Base-by-base conservation (phyloP, 2,888 invertebrate genomes). In the Diaphora mendica region DNA sequence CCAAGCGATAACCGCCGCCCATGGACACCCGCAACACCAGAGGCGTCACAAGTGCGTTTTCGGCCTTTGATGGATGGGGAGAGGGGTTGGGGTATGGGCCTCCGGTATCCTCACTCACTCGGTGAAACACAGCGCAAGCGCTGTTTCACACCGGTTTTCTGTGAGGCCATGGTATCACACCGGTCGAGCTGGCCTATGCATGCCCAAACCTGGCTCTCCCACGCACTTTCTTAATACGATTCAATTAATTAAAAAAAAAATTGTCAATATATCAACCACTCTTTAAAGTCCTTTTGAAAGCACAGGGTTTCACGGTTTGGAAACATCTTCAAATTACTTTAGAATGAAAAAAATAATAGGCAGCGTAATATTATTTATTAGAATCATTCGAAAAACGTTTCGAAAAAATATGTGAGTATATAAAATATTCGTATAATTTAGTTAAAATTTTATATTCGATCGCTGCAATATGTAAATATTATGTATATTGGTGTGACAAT, bases 321-420 rank as follows among this genome's bases (percentile, higher is more conserved):
- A 7, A 65, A 65, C 11, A 8, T 9, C 8, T 39, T n/a, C 15
- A 23, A 59, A 70, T 62, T 23, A 1, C 39, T 42, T 51, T 64
- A 73, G 39, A 35, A 48, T 62, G 3, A n/a, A 55, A 55, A 39
- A 39, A 75, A n/a, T 72, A 73, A 64, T 73, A 77, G 79, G 79
- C 80, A 81, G 82, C 80, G 80, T 82, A 84, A 62, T 17, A 79
- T 64, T n/a, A n/a, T 78, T 83, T 74, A 83, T 86, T 85, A 86
- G 85, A 83, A 81, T 81, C 86, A 82, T 86, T 80, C 85, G 77
- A 89, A 91, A 92, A 89, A 90, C 85, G 82, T 88, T 89, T 92
- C 91, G 91, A 92, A 92, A 92, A 93, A 89, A 93, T 92, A 92
- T 87, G 85, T 77, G 83, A 87, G 85, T 79, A 84, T 87, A 85